Evolutionary conservation across 2,113 vertebrate species (phyloP).

Genomic region (Peromyscus californicus): DNA sequence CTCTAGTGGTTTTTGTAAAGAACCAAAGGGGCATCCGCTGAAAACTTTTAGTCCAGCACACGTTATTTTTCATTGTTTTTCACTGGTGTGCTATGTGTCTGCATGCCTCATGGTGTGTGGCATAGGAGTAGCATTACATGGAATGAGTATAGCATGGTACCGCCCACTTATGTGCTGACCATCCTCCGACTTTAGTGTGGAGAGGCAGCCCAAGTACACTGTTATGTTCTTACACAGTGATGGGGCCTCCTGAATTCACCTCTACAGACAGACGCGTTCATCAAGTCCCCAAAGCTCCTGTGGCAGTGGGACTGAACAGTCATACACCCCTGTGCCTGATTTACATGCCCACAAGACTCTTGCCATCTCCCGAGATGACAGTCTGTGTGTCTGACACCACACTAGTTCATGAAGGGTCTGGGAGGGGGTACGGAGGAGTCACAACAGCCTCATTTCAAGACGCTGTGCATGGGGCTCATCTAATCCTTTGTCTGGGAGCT

Average conservation of each 20-base stretch:
- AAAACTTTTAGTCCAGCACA: constrained; percentile 46
- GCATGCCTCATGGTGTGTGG: not conserved
- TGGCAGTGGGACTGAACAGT: not conserved
- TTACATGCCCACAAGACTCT: constrained; percentile 2
- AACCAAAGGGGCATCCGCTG: constrained; percentile 43
- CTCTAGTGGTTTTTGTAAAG: constrained; percentile 54
- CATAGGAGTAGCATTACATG: not conserved
- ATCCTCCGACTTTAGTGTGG: not conserved
- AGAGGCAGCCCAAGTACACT: not conserved
- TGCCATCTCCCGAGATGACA: not conserved
- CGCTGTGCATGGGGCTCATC: rapidly evolving
- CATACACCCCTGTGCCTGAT: not conserved
- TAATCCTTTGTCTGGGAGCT: not conserved
- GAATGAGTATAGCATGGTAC: too few species aligned
- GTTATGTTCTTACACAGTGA: not conserved
- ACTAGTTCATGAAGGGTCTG: not conserved
- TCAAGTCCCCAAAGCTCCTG: not conserved
- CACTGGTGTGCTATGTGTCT: not conserved
- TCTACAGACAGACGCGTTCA: not conserved
- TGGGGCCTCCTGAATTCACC: not conserved
- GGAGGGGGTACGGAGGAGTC: not conserved
- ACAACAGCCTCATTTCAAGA: not conserved
- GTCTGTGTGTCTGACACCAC: not conserved
- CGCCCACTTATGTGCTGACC: not conserved
- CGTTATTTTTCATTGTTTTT: not conserved